Evolutionary conservation across 2,888 invertebrate genomes (phyloP).

Genomic region (Ischnus inquisitorius): DNA sequence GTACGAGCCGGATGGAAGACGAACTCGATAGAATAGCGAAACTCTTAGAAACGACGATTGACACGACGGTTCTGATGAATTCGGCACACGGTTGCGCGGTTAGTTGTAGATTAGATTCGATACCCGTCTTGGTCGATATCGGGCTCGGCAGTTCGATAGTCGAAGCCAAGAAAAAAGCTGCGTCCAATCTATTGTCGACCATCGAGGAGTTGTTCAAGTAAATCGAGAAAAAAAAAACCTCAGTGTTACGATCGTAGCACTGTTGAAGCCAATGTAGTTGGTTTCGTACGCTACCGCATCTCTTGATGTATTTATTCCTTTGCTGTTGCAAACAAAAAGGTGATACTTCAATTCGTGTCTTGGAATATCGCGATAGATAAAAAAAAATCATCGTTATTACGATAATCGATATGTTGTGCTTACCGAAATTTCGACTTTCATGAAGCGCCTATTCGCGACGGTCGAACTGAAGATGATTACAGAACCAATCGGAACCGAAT

Average conservation of each 20-base stretch:
- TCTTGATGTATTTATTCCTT: too few relatives aligned
- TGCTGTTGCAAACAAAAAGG: too few relatives aligned
- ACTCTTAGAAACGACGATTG: conserved; percentile 2
- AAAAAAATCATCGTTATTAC: too few relatives aligned
- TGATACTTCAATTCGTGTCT: too few relatives aligned
- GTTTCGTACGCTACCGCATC: background rate
- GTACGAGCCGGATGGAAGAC: background rate
- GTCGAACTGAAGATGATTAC: too few relatives aligned
- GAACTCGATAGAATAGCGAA: background rate
- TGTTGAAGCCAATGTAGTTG: background rate
- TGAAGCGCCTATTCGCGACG: too few relatives aligned
- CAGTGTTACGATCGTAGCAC: too few relatives aligned
- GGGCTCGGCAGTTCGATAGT: conserved; percentile 21
- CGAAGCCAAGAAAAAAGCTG: conserved; percentile 37
- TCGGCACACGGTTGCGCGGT: background rate
- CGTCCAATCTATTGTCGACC: conserved; percentile 16
- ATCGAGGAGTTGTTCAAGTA: conserved; percentile 27
- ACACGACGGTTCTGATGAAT: background rate
- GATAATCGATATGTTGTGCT: too few relatives aligned
- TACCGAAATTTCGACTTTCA: too few relatives aligned
- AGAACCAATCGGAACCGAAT: too few relatives aligned
- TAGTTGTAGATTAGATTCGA: conserved; percentile 20
- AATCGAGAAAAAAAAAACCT: background rate
- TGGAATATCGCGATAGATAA: too few relatives aligned
- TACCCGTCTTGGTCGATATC: conserved; percentile 19